Conservation (phyloP, 2,888 invertebrate species). For the Hanleya hanleyi region DNA sequence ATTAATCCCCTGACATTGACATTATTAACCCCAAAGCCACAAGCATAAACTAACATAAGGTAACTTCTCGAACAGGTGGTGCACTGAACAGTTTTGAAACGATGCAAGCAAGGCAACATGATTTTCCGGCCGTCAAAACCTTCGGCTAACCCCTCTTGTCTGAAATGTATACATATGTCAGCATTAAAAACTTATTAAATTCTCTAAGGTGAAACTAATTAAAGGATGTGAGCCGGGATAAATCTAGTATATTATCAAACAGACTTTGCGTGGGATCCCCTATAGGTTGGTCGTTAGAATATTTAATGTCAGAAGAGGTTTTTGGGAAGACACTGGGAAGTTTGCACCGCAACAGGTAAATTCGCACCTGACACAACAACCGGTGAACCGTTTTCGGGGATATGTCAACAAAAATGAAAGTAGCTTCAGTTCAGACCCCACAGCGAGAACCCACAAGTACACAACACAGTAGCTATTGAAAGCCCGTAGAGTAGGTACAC, state of each 20-base stretch:
- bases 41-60: no score
- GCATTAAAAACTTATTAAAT: no score
- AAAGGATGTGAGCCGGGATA: no score
- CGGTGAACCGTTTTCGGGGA: background rate
- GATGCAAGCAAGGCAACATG: no score
- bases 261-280: background rate
- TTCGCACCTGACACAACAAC: constrained; percentile 7
- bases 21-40: no score
- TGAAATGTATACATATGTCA: no score
- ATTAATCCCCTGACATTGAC: no score
- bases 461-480: background rate
- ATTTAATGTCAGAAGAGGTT: background rate
- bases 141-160: no score
- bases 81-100: no score
- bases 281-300: background rate
- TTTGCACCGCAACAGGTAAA: background rate
- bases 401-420: constrained; percentile 5
- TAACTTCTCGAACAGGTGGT: no score
- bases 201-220: no score
- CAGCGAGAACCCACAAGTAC: background rate
- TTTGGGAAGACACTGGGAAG: background rate
- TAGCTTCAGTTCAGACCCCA: constrained; percentile 4
- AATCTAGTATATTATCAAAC: background rate
- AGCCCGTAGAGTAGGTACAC: background rate
- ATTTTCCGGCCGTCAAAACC: no score